Base-by-base conservation (phyloP, 92 coral and sea anemone genomes). In the Zoanthus gigantus region DNA sequence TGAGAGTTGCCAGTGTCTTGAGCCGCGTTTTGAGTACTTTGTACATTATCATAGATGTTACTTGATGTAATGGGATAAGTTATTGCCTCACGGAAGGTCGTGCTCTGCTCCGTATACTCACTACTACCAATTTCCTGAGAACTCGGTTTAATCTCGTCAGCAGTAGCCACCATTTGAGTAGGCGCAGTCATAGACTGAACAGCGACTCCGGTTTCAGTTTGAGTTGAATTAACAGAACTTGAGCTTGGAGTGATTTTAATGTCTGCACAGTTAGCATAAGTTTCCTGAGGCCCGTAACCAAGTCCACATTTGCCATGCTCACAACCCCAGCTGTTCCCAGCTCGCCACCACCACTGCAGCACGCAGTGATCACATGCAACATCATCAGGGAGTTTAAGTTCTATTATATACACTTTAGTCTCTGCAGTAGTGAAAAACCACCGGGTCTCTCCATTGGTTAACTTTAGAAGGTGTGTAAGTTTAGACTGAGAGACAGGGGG, bases 271-370 rank as follows among this genome's bases (percentile, higher is more conserved):
- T 73, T 84, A 53, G 77, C 88, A 52, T 72, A 84, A 1, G 66
- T 42, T 44, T 84, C 88, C 63, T 77, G 88, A 34, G 74, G 74
- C 31, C 76, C 47, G 28, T 84, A 31, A 6, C 69, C 69, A 0
- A 63, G 9, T 17, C 31, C 69, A 23, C 69, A 63, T 0, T 12
- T 31, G 63, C 28, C n/a, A 30, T 18, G 9, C 7, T 52, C 53
- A 34, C 86, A 82, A 47, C 58, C 86, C 86, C 86, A 63, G 37
- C 71, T 86, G 54, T 86, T 86, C 18, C 83, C 89, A 48, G 72
- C 74, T 14, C 44, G 56, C 89, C 89, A 86, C 83, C 83, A 86
- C 89, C 82, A 10, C 53, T 58, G 71, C 89, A 86, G 14, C 76
- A 58, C 69, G 31, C 69, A 63, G 69, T 63, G 69, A 63, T 63